Conservation (phyloP, 2,888 invertebrate genomes). For the Drosophila cognata region DNA sequence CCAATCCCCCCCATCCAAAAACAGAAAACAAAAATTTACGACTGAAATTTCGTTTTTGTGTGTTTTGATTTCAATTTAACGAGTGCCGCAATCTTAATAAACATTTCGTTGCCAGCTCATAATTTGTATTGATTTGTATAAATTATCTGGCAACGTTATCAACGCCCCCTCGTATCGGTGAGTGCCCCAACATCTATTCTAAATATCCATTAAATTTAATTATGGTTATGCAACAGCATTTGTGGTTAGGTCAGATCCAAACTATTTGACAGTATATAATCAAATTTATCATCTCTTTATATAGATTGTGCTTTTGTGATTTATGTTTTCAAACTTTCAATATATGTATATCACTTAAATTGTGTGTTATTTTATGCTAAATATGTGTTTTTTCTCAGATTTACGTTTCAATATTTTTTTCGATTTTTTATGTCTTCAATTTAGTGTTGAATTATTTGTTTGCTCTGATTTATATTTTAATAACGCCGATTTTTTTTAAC, state of each 20-base stretch:
- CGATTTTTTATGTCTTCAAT: background rate
- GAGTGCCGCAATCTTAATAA: constrained; percentile 62
- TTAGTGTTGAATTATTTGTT: background rate
- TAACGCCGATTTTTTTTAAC: too few species aligned
- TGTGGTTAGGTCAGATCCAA: constrained; percentile 7
- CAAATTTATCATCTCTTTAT: background rate
- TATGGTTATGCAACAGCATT: constrained; percentile 15
- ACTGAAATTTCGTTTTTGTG: constrained; percentile 32
- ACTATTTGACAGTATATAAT: too few species aligned
- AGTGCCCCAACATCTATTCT: constrained; percentile 40
- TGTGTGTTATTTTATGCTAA: background rate
- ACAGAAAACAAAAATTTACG: constrained; percentile 42
- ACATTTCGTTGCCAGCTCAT: constrained; percentile 57
- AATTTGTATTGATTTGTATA: constrained; percentile 57
- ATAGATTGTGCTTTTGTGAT: background rate
- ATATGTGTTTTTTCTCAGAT: background rate
- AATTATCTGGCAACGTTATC: constrained; percentile 41
- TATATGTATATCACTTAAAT: background rate
- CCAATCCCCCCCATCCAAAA: background rate
- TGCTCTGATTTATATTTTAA: background rate
- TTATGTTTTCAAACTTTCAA: background rate
- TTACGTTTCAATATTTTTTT: background rate
- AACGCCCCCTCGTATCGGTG: constrained; percentile 42
- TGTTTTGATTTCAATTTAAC: constrained; percentile 51
- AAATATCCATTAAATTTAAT: constrained; percentile 5